A percentile compares a stretch with the other conserved stretches of the same genome.
Conservation (phyloP, 2,113 vertebrate species). For the Ptychochromis oligacanthus region DNA sequence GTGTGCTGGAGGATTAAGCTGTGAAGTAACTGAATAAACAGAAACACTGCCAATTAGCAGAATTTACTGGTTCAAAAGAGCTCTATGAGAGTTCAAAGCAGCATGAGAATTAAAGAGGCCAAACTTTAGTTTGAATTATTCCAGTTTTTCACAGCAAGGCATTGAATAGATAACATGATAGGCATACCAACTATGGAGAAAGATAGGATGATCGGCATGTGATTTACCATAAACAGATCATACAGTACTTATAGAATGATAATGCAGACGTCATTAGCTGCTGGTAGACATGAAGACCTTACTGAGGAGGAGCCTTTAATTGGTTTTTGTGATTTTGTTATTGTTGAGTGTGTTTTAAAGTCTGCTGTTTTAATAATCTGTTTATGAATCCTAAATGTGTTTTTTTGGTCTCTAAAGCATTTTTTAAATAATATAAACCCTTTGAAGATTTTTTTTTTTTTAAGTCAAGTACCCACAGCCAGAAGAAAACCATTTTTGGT, state of each 20-base stretch:
- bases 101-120: not conserved
- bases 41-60: not conserved
- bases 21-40: not conserved
- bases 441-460: not conserved
- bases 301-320: no score
- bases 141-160: not conserved
- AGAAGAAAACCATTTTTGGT: not conserved
- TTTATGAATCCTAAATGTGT: not conserved
- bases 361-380: not conserved
- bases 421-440: not conserved
- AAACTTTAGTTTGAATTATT: not conserved
- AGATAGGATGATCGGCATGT: not conserved
- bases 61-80: not conserved
- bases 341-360: no score
- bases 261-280: not conserved
- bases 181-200: not conserved
- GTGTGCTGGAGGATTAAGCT: not conserved
- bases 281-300: not conserved
- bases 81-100: not conserved
- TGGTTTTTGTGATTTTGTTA: no score
- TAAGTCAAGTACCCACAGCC: not conserved
- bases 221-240: not conserved
- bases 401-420: not conserved
- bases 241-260: not conserved
- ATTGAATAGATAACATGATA: not conserved